Conservation (phyloP, 92 coral and sea anemone genomes). For the Zoanthus sociatus region DNA sequence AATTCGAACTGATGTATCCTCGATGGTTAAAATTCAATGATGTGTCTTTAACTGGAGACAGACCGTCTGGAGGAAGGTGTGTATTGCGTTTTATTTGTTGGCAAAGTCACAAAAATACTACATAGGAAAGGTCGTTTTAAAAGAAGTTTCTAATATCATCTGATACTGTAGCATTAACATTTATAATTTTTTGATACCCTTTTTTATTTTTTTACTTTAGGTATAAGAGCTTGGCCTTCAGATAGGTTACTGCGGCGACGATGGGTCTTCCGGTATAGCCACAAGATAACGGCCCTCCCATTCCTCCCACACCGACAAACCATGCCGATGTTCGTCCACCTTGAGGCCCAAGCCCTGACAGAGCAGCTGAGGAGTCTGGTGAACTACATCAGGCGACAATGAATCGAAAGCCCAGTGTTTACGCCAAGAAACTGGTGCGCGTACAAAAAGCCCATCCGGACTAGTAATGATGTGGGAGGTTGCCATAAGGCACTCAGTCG, state of each 20-base stretch:
- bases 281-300: constrained; percentile 46
- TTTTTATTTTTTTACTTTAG: neutral
- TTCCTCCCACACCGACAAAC: constrained; percentile 25
- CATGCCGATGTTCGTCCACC: neutral
- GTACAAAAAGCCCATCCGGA: constrained; percentile 5
- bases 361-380: neutral
- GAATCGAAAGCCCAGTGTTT: constrained; percentile 20
- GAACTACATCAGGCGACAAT: neutral
- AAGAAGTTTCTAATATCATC: too few relatives aligned
- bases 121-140: too few relatives aligned
- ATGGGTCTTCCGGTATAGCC: neutral
- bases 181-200: neutral
- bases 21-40: too few relatives aligned
- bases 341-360: constrained; percentile 1
- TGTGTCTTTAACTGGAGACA: too few relatives aligned
- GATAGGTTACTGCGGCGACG: neutral
- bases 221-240: constrained; percentile 43
- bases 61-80: too few relatives aligned
- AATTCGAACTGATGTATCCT: too few relatives aligned
- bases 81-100: too few relatives aligned
- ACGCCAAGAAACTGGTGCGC: constrained; percentile 13
- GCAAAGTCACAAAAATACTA: too few relatives aligned
- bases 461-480: constrained; percentile 32
- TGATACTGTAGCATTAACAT: too few relatives aligned
- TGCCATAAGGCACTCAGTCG: constrained; percentile 26